A percentile compares a stretch with the other conserved stretches of the same genome.
Evolutionary conservation across 2,113 vertebrate genomes (phyloP).

Genomic region (Macaca nemestrina): DNA sequence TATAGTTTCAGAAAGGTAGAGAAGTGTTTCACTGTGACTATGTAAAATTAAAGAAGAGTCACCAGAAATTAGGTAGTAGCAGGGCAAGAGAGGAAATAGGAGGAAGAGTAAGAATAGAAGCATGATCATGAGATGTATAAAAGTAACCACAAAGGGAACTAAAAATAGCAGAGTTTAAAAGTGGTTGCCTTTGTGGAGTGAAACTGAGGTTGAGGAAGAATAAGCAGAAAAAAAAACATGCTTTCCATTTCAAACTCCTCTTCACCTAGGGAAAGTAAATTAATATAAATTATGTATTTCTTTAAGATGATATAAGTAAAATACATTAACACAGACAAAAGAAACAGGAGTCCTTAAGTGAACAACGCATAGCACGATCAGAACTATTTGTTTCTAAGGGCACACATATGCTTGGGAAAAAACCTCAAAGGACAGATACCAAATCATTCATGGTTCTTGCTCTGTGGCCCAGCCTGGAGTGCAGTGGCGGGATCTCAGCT

Average conservation of each 20-base stretch:
- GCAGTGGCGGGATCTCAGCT: too few species aligned
- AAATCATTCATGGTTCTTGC: neutral
- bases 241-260: neutral
- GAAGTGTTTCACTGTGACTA: conserved; percentile 28
- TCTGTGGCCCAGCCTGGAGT: too few species aligned
- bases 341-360: neutral
- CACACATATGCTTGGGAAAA: neutral
- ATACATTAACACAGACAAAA: conserved; percentile 2
- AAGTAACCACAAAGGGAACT: neutral
- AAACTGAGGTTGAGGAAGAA: neutral
- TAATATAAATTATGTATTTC: neutral
- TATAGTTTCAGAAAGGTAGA: neutral
- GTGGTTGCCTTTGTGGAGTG: neutral
- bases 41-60: neutral
- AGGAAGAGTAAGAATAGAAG: neutral
- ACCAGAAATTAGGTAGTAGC: neutral
- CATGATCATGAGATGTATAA: neutral
- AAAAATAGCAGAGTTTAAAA: neutral
- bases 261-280: neutral
- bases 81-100: neutral
- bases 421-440: neutral
- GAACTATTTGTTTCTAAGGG: neutral
- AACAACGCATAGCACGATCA: neutral
- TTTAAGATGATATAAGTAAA: conserved; percentile 21
- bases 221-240: neutral